Base-by-base conservation (phyloP, 2,888 invertebrate species). In the Antheraea yamamai region DNA sequence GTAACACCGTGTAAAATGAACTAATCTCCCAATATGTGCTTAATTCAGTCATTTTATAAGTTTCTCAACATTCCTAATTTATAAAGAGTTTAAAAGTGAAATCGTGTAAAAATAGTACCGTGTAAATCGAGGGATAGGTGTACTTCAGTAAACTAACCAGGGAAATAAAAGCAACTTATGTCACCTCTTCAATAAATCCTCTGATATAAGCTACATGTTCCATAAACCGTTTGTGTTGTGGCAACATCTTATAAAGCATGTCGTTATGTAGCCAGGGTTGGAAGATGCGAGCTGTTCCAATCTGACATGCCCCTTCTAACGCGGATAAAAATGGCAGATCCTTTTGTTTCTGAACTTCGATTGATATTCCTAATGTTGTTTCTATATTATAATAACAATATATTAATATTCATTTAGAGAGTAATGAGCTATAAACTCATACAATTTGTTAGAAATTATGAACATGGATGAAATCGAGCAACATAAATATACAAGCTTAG, bases 221-320 rank as follows among this genome's bases (percentile, higher is more conserved):
- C 64, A 66, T 66, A 16, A 16, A 30, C 6, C 26, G 64, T 14
- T 26, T 66, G 64, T 66, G 16, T 30, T 77, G 77, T 4, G 79
- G 70, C 1, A 79, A 82, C 35, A 84, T 75, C 72, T 79, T 80
- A 58, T 86, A 87, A 14, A 88, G 70, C 0, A 77, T 74, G 14
- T 85, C 81, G 4, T 77, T 79, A 55, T 86, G 77, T 23, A 88
- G 72, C 86, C 87, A 87, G 4, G 88, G 87, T 51, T 83, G 82
- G n/a, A 82, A 76, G 73, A 87, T 78, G 0, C 88, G 83, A 8
- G 76, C 77, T 0, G 83, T 77, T 0, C 78, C 71, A 47, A 84
- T 55, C 39, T 76, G 75, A 35, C 80, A 79, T 35, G 78, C 75
- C 16, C 80, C 74, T 1, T 85, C 84, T 12, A 89, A 85, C 0